Evolutionary conservation across 92 coral and sea anemone species (phyloP).

Genomic region (Ricordea florida): DNA sequence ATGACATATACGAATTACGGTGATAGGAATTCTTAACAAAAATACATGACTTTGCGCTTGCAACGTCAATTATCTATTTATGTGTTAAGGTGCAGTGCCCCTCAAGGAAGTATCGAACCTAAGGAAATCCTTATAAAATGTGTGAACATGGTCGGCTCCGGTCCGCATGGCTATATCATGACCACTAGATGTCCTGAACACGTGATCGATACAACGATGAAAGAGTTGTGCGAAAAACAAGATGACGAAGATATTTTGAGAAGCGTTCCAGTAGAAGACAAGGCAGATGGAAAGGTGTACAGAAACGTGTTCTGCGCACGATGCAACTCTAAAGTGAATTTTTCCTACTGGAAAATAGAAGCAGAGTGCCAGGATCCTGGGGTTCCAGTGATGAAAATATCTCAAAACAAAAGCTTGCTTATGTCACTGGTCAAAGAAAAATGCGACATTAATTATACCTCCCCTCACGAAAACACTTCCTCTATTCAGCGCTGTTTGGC

Average conservation of each 20-base stretch:
- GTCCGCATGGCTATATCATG: neutral
- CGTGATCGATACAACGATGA: neutral
- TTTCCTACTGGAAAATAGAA: neutral
- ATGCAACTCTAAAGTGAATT: neutral
- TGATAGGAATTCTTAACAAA: too few relatives aligned
- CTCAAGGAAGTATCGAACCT: neutral
- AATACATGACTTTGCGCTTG: too few relatives aligned
- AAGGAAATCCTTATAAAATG: neutral
- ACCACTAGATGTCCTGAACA: neutral
- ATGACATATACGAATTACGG: too few relatives aligned
- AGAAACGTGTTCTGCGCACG: constrained; percentile 22
- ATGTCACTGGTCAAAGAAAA: neutral
- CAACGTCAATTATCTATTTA: too few relatives aligned
- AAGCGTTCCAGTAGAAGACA: constrained; percentile 12
- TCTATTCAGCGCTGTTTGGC: neutral
- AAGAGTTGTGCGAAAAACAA: neutral
- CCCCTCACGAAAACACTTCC: neutral
- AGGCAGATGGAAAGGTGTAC: neutral
- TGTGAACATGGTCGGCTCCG: neutral
- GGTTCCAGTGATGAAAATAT: neutral
- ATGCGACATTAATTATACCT: neutral
- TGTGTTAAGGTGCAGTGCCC: neutral
- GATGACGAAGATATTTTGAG: neutral
- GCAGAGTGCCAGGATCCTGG: neutral
- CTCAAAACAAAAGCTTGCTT: neutral